Evolutionary conservation across 1,140 invertebrate genomes (phyloP).

Genomic region (Palaemon carinicauda): DNA sequence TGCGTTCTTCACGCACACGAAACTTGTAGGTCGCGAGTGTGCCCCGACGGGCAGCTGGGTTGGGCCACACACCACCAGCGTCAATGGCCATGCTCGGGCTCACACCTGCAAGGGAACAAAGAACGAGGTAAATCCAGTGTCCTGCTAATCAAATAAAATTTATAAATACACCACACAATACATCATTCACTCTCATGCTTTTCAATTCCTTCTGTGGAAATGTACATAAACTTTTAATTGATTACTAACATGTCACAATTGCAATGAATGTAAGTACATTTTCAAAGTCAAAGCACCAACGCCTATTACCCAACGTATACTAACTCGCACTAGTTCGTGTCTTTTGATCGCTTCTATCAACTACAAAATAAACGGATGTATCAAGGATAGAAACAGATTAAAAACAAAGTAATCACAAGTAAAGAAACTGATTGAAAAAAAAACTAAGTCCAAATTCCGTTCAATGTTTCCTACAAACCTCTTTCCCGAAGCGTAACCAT

Average conservation of each 20-base stretch:
- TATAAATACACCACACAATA: background rate
- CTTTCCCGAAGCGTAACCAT: slow-evolving; percentile 30
- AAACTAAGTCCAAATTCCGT: background rate
- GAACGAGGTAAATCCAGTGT: background rate
- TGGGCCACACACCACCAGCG: slow-evolving; percentile 48
- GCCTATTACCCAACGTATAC: no score
- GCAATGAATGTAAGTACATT: no score
- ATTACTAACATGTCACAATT: no score
- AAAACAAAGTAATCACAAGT: no score
- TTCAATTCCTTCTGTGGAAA: no score
- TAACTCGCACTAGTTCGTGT: no score
- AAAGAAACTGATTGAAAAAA: background rate
- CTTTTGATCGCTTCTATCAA: no score
- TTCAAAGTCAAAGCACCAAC: no score
- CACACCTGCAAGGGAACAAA: slow-evolving; percentile 25
- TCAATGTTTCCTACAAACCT: background rate
- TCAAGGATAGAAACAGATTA: no score
- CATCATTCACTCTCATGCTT: background rate
- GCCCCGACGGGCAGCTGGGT: slow-evolving; percentile 39
- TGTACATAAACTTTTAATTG: no score
- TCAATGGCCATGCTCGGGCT: slow-evolving; percentile 50
- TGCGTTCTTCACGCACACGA: slow-evolving; percentile 46
- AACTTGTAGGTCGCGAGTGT: slow-evolving; percentile 42
- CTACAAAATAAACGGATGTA: background rate
- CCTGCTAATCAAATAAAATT: background rate